Percentiles rank a stretch among this genome's conserved stretches.
phyloP scores from a whole-genome alignment of 2,113 vertebrate species.

The Speoplatyrhinus poulsoni region DNA sequence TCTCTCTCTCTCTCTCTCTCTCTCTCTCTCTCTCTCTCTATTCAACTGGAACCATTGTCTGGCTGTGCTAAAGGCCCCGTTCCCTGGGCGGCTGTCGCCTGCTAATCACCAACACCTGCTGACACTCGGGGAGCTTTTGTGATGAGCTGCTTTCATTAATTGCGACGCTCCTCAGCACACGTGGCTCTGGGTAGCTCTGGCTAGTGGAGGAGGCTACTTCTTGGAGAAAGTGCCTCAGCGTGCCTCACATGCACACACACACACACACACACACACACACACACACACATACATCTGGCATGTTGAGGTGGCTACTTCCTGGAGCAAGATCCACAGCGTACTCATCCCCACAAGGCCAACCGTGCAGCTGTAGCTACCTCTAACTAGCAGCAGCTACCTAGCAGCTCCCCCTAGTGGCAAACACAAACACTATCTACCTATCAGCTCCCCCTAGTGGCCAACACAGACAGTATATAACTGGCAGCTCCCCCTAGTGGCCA shows the following conservation, averaged over 20 bases:
- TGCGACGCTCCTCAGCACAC: background rate
- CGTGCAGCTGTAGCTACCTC: too few species aligned
- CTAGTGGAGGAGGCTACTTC: too few species aligned
- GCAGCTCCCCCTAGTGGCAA: constrained; percentile 60
- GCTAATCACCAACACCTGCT: background rate
- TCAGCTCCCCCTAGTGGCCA: too few species aligned
- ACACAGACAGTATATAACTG: too few species aligned
- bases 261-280: background rate
- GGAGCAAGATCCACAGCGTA: too few species aligned
- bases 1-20: background rate
- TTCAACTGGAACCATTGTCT: background rate
- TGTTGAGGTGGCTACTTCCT: too few species aligned
- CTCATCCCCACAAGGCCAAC: too few species aligned
- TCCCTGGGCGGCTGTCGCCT: background rate
- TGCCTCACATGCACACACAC: too few species aligned
- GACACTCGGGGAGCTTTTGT: background rate
- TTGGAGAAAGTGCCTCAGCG: too few species aligned
- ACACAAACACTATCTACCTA: too few species aligned
- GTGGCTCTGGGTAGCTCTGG: background rate
- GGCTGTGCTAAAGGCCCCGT: background rate
- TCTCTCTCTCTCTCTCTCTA: background rate
- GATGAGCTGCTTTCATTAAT: constrained; percentile 1
- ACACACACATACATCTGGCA: background rate
- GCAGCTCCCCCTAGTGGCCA: too few species aligned
- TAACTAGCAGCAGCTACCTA: constrained; percentile 27